phyloP scores from a whole-genome alignment of 2,797 vertebrate genomes.

The Podarcis lilfordi region DNA sequence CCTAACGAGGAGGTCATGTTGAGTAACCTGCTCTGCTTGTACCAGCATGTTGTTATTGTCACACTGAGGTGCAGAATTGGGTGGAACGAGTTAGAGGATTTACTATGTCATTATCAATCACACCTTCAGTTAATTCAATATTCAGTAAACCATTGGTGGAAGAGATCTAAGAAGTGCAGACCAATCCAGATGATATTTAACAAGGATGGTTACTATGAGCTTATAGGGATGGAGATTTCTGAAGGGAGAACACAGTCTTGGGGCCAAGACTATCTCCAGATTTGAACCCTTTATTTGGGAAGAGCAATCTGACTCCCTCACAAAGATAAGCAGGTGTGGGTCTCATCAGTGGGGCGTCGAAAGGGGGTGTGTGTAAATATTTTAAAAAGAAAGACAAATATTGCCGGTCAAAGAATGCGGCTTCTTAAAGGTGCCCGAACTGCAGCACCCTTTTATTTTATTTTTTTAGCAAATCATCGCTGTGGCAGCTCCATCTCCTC shows the following conservation, averaged over 20 bases:
- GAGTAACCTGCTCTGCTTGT: neutral
- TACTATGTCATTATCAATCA: neutral
- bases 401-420: neutral
- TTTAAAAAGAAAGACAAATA: neutral
- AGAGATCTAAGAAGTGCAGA: neutral
- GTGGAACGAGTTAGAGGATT: neutral
- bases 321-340: too few species aligned
- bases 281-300: too few species aligned
- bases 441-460: too few species aligned
- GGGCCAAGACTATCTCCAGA: neutral
- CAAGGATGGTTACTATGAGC: too few species aligned
- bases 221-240: neutral
- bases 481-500: too few species aligned
- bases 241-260: neutral
- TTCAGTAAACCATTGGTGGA: neutral
- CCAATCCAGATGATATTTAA: neutral
- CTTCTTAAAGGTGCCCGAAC: neutral
- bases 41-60: neutral
- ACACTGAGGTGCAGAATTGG: neutral
- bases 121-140: neutral
- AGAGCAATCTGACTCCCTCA: too few species aligned
- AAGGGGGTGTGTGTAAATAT: too few species aligned
- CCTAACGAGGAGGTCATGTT: too few species aligned
- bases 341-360: too few species aligned
- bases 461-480: too few species aligned